A percentile compares a stretch with the other conserved stretches of the same genome.
Evolutionary conservation across 2,113 vertebrate species (phyloP).

Genomic region (Verasper variegatus): DNA sequence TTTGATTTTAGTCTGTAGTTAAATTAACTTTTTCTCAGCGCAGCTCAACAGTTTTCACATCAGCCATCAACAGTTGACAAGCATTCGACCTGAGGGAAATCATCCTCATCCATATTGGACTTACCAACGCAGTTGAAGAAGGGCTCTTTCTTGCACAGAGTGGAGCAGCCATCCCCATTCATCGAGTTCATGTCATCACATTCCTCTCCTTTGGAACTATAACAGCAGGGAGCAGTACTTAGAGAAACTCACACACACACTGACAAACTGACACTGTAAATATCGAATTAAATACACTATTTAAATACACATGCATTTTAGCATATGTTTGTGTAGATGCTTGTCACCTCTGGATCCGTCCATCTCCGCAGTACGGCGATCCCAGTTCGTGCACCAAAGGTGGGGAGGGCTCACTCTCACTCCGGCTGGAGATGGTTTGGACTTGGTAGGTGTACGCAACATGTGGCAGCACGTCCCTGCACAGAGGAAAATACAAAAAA

Average conservation of each 20-base stretch:
- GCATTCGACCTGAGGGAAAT: background rate
- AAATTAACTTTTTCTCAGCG: too few relatives aligned
- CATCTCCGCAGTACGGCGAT: slow-evolving; percentile 93
- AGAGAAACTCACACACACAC: slow-evolving; percentile 8
- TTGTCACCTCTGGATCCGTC: slow-evolving; percentile 90
- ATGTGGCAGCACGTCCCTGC: slow-evolving; percentile 85
- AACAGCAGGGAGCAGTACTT: slow-evolving; percentile 35
- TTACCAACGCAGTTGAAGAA: slow-evolving; percentile 97
- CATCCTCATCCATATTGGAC: slow-evolving; percentile 59
- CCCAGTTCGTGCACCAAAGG: slow-evolving; percentile 86
- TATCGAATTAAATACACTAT: too few relatives aligned
- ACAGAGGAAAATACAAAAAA: slow-evolving; percentile 19
- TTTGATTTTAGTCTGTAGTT: too few relatives aligned
- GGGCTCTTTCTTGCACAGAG: slow-evolving; percentile 91
- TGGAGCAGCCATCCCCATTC: slow-evolving; percentile 95
- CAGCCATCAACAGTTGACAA: background rate
- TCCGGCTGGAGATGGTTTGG: slow-evolving; percentile 83
- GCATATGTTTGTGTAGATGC: background rate
- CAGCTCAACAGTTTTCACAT: background rate
- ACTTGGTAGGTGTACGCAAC: slow-evolving; percentile 89
- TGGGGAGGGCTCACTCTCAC: slow-evolving; percentile 91
- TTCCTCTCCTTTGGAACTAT: slow-evolving; percentile 90
- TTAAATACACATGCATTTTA: too few relatives aligned
- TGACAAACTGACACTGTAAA: background rate
- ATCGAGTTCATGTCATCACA: slow-evolving; percentile 95